Evolutionary conservation across 2,888 invertebrate species (phyloP).

Genomic region (Agelastica alni): DNA sequence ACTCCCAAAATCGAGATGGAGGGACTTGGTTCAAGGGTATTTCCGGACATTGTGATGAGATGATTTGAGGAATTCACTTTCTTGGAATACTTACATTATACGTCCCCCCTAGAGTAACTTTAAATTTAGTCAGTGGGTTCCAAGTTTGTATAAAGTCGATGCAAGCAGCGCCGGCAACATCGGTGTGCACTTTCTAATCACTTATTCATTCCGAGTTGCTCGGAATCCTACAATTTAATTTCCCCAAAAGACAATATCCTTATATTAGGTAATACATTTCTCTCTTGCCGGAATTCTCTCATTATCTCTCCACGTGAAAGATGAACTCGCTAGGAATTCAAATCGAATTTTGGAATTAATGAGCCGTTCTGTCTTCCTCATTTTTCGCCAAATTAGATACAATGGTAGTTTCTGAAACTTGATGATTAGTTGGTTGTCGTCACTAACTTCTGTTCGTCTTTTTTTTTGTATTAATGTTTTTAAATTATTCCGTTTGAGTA

Average conservation of each 20-base stretch:
- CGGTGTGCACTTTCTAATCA: slow-evolving; percentile 31
- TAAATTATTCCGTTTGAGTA: background rate
- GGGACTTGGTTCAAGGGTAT: too few relatives aligned
- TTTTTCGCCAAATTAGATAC: slow-evolving; percentile 32
- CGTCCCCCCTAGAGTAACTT: too few relatives aligned
- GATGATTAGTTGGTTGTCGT: slow-evolving; percentile 25
- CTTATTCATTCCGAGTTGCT: slow-evolving; percentile 31
- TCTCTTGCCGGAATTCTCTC: slow-evolving; percentile 51
- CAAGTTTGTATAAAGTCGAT: slow-evolving; percentile 23
- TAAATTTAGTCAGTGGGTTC: background rate
- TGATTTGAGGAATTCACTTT: too few relatives aligned
- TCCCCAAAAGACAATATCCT: slow-evolving; percentile 51
- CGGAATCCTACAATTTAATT: slow-evolving; percentile 49
- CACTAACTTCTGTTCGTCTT: background rate
- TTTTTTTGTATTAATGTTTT: background rate
- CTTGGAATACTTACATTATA: too few relatives aligned
- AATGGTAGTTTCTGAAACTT: slow-evolving; percentile 25
- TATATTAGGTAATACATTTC: slow-evolving; percentile 56
- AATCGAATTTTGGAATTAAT: slow-evolving; percentile 45
- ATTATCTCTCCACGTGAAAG: slow-evolving; percentile 46
- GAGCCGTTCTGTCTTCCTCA: slow-evolving; percentile 39
- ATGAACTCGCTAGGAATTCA: slow-evolving; percentile 45
- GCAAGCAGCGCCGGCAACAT: slow-evolving; percentile 19
- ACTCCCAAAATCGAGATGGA: too few relatives aligned
- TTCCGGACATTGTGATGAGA: too few relatives aligned